Base-by-base conservation (phyloP, 2,888 invertebrate species). In the Lycophotia porphyrea region DNA sequence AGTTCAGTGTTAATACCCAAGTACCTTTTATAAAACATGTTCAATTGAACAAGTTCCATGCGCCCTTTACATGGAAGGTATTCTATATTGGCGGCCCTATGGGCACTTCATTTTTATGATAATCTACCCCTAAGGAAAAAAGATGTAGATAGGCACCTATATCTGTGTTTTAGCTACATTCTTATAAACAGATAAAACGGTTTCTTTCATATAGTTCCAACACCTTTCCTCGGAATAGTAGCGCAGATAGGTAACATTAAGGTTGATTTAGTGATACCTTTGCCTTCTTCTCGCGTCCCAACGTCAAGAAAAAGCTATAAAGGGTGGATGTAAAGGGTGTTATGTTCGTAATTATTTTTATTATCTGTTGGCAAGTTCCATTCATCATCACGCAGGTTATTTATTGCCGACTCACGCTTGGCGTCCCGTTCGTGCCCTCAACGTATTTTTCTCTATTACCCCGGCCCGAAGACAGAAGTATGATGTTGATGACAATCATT, bases 401-500 rank as follows among this genome's bases (percentile, higher is more conserved):
- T 87, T 88, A 88, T 82, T 76, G 81, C 73, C 1, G 78, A 77
- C 76, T 86, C 81, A 79, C 80, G 76, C 49, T 84, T 66, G 77
- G 74, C 71, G 78, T 76, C 79, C 80, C 75, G 76, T 80, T 79
- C 75, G 68, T 77, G 71, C 65, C 72, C 73, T 78, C 73, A 63
- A 76, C 69, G 73, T 74, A 87, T 86, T 87, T 86, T 85, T 86
- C 87, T 83, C 75, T 80, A 87, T 86, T 85, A 85, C 76, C 52
- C n/a, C 34, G 52, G 15, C 55, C 60, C 52, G 64, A 80, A 82
- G 84, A 85, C 79, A 87, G 68, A 61, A 74, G 74, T 82, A 75
- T 76, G 82, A 87, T 85, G 85, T 73, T 76, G 82, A 87, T 85
- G 85, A 82, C 87, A 84, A 76, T 80, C 42, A 82, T 87, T 85